phyloP scores from a whole-genome alignment of 2,888 invertebrate species.

The Acanthosepion lycidas region DNA sequence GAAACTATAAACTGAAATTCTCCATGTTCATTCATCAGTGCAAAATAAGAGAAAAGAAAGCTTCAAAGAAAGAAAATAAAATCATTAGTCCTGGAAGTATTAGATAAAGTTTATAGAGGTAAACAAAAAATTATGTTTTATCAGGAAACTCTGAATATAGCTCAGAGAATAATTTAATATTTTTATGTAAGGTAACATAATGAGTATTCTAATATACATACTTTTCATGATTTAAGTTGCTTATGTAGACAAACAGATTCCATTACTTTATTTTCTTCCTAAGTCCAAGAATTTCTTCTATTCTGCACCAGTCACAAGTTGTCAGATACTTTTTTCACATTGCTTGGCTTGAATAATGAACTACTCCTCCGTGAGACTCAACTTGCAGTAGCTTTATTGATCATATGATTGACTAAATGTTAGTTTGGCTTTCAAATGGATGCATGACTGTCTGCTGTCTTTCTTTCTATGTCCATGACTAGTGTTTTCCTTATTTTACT shows the following conservation, averaged over 20 bases:
- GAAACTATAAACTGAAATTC: background rate
- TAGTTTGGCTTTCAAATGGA: conserved; percentile 33
- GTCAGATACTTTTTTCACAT: conserved; percentile 1
- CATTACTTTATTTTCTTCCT: background rate
- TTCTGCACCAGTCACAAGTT: conserved; percentile 33
- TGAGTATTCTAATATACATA: background rate
- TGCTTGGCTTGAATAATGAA: conserved; percentile 33
- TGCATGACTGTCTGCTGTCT: background rate
- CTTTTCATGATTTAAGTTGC: background rate
- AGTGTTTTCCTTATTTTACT: background rate
- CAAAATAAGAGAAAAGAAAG: background rate
- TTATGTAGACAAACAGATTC: background rate
- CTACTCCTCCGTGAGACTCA: conserved; percentile 17
- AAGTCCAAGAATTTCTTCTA: background rate
- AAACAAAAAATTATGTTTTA: conserved; percentile 23
- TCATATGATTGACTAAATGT: conserved; percentile 33
- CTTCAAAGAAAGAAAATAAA: background rate
- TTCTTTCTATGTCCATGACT: background rate
- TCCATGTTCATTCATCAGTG: background rate
- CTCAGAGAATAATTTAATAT: background rate
- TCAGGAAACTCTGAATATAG: background rate
- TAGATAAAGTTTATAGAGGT: background rate
- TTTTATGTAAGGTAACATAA: background rate
- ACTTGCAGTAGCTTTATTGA: conserved; percentile 12
- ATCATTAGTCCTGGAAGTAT: background rate